Evolutionary conservation across 2,888 invertebrate species (phyloP), one percentile per base, ranked within the genome.

Genomic region (Pristionchus japonicus): DNA sequence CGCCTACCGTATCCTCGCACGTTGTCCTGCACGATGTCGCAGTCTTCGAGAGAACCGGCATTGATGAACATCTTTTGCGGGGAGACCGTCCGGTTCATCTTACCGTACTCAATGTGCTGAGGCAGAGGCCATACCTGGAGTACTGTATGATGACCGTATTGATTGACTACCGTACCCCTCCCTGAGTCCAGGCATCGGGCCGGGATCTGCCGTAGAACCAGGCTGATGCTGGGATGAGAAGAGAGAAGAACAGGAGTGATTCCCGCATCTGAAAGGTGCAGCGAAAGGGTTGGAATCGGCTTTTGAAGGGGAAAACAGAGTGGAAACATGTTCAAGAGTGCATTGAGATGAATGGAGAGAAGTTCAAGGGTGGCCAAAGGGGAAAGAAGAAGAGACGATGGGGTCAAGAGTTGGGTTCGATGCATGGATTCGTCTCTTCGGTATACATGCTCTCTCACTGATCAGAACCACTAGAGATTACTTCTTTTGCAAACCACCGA

Each of bases 61-160:
- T 90, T 90, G 61, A 92, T 90, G 80, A 90, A 90, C 43, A 91
- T 89, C 74, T 90, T 90, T 47, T 89, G 89, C 83, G 90, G 89
- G 61, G 89, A 89, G n/a, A 92, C 43, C 17, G 92, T 92, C 47
- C 92, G 89, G 80, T 93, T 93, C 49, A 90, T 89, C 31, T 89
- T 88, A 37, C 92, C 92, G 88, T 93, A 93, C 40, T 88, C 85
- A 17, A 93, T 91, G 86, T 93, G 89, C 61, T 91, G 91, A 1
- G 93, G 93, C 20, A 93, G 90, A 1, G 93, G 93, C 92, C 92
- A 93, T 13, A 93, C 91, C 90, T 91, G 64, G 47, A 27, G 20
- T 9, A 43, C 27, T n/a, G 13, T 20, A 86, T 40, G 40, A 40
- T 23, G 57, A 37, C 27, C 7, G 47, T 74, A 82, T n/a, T 43